Base-by-base conservation (phyloP, 2,888 invertebrate species). In the Drosophila buzzatii region DNA sequence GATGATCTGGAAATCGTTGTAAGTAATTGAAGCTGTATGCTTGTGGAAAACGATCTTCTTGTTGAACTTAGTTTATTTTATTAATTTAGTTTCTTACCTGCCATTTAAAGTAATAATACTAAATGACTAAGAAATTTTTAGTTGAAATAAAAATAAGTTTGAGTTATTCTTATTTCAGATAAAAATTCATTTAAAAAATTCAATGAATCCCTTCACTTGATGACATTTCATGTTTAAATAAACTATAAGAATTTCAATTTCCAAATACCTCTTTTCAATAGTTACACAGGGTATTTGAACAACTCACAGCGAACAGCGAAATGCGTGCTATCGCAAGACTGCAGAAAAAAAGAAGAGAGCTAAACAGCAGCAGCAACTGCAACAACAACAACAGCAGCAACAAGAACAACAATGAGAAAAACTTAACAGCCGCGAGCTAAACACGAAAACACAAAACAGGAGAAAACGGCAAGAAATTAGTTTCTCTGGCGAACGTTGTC, bases 401-500 rank as follows among this genome's bases (percentile, higher is more conserved):
- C 59, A 60, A 52, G 68, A 68, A 69, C 59, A 55, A 61, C 58
- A 47, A 23, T 35, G 61, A 42, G 55, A 12, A 60, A 81, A 80
- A 84, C 87, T 84, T 80, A 82, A 82, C 71, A 66, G 87, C 85
- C 87, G 82, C 82, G 81, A 76, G 87, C 82, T 55, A 79, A 57
- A 73, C 79, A 83, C 72, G 67, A 72, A 76, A 76, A 78, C 69
- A 78, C 66, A 74, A 52, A 74, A 70, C 51, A 68, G 76, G 65
- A 68, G 67, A 81, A 73, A 75, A 81, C 52, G 74, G 71, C 70
- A 86, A 85, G 85, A 85, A 85, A 85, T 85, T 85, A 85, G 85
- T 85, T 85, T 87, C 85, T 69, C 74, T 65, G 55, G 70, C 74
- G 70, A 67, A 52, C 68, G 77, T 77, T 76, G 82, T 70, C 76